Evolutionary conservation across 2,113 vertebrate species (phyloP), one percentile per base, ranked within the genome.

Genomic region (Alouatta palliata): DNA sequence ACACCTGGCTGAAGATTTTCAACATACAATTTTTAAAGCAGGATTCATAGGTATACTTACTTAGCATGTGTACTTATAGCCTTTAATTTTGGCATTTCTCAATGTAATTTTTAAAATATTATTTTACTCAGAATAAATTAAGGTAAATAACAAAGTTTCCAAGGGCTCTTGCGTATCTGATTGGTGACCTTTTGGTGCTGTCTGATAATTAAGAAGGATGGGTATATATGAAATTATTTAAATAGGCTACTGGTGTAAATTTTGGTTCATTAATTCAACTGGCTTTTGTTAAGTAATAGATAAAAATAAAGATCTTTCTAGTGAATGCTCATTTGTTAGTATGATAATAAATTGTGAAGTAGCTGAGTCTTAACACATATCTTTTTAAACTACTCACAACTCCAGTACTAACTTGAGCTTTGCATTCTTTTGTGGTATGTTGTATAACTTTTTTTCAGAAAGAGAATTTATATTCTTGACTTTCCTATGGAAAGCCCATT

Each of bases 401-500:
- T 92, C 5, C 80, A 77, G 37, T 45, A 89, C 6, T 92, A 25
- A 87, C 61, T 68, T 83, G 35, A 68, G n/a, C 37, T 81, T 90
- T 90, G 21, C 14, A 47, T 83, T 95, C n/a, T 97, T 88, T 87
- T 91, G 40, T 77, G 49, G 37, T 73, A 56, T 58, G 19, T 85
- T 86, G 3, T 58, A 14, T 80, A 54, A 87, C 13, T 10, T 52
- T 83, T 86, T 87, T 94, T 56, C 45, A 93, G 58, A 90, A 40
- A 68, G 17, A 73, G 85, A 54, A 58, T 11, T 90, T 90, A 8
- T 2, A 16, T 58, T 91, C 37, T 54, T 71, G 52, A 70, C 20
- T 89, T 68, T 23, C 88, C 11, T 68, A 23, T 71, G 76, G 76
- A 92, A 83, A 91, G 32, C 68, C 32, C 7, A 32, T 87, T 92